Percentiles rank a stretch among this genome's conserved stretches.
These are phyloP conservation scores for Rhopalosiphum padi DNA, from an alignment of 1,140 invertebrate species.

Conservation along the genomic window DNA sequence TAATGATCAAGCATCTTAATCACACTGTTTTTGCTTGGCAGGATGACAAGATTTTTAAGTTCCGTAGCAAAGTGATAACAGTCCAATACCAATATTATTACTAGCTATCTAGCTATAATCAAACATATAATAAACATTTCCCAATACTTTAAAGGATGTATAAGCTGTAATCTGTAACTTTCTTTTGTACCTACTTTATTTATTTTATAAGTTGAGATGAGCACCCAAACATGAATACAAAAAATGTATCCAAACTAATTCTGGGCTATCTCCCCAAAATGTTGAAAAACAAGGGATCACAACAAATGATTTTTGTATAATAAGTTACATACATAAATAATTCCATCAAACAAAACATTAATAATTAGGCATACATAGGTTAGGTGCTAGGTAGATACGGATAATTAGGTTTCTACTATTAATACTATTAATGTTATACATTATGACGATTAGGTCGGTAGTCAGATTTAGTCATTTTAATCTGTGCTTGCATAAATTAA, in stretches of 20 bases:
- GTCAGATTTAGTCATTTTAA: background rate
- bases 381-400: background rate
- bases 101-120: background rate
- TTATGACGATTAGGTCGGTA: background rate
- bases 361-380: background rate
- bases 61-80: background rate
- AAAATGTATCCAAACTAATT: background rate
- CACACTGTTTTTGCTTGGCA: background rate
- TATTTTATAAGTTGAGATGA: background rate
- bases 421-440: background rate
- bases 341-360: background rate
- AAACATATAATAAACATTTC: background rate
- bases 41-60: background rate
- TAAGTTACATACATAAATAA: background rate
- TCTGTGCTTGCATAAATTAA: background rate
- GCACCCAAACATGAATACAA: background rate
- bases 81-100: background rate
- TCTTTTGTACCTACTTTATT: background rate
- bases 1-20: background rate
- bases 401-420: background rate
- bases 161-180: background rate
- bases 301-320: background rate
- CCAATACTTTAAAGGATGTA: too few species aligned
- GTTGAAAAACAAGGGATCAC: background rate
- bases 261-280: fast-evolving